phyloP scores from a whole-genome alignment of 1,140 invertebrate genomes.

The Drosophila ohnishii region DNA sequence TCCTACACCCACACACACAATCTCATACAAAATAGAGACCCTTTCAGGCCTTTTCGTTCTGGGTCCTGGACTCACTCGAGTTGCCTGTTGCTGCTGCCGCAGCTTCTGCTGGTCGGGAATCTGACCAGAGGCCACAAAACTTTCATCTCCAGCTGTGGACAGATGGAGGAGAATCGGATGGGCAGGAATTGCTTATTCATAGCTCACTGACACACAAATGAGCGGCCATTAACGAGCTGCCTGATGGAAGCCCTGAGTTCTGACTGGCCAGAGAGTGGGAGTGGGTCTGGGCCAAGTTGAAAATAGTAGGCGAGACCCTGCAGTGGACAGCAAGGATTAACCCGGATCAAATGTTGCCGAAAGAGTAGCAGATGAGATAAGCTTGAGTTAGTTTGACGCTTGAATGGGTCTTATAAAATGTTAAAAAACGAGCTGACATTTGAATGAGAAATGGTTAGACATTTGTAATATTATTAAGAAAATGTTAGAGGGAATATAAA shows the following conservation, averaged over 20 bases:
- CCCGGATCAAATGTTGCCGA: slow-evolving; percentile 40
- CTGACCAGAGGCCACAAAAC: slow-evolving; percentile 49
- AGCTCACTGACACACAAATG: slow-evolving; percentile 58
- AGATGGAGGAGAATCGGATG: slow-evolving; percentile 3
- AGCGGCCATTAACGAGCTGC: slow-evolving; percentile 52
- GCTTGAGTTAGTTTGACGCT: slow-evolving; percentile 23
- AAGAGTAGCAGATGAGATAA: slow-evolving; percentile 23
- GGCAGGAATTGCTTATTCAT: slow-evolving; percentile 56
- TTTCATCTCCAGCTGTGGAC: slow-evolving; percentile 42
- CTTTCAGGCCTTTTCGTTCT: slow-evolving; percentile 8
- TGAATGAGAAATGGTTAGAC: slow-evolving; percentile 1
- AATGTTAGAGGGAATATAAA: neutral
- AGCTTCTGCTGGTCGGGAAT: slow-evolving; percentile 29
- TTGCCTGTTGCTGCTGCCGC: slow-evolving; percentile 25
- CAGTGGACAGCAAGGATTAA: slow-evolving; percentile 44
- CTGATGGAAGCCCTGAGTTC: slow-evolving; percentile 13
- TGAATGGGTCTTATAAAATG: slow-evolving; percentile 11
- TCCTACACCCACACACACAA: slow-evolving; percentile 2
- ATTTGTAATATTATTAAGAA: neutral
- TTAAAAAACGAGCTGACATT: neutral
- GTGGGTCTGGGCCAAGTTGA: neutral
- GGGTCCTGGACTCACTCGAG: slow-evolving; percentile 1
- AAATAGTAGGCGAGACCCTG: slow-evolving; percentile 21
- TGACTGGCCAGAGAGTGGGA: neutral
- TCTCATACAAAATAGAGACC: neutral